Percentiles rank a stretch among this genome's conserved stretches.
Conservation (phyloP, 1,140 invertebrate genomes). For the Drosophila parvula region DNA sequence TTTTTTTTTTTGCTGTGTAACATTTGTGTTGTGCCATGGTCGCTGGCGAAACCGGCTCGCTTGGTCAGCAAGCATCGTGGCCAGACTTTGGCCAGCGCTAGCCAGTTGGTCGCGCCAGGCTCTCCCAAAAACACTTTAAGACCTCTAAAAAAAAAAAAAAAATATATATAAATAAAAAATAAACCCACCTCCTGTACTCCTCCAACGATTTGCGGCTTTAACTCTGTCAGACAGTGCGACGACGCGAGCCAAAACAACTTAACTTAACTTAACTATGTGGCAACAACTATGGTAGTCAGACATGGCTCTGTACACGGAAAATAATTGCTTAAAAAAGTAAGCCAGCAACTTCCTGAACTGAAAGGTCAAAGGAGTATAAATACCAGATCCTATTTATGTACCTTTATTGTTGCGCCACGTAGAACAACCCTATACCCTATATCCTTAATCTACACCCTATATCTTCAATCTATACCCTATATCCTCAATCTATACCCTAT, state of each 20-base stretch:
- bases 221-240: constrained; percentile 60
- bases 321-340: background rate
- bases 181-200: background rate
- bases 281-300: constrained; percentile 43
- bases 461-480: too few species aligned
- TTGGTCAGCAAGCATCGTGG: constrained; percentile 18
- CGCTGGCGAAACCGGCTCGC: constrained; percentile 33
- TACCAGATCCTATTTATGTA: too few species aligned
- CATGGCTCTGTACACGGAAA: constrained; percentile 15
- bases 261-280: constrained; percentile 61
- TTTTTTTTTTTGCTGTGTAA: constrained; percentile 1
- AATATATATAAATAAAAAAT: background rate
- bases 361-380: too few species aligned
- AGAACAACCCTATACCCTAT: too few species aligned
- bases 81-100: constrained; percentile 14
- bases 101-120: constrained; percentile 34
- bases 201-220: constrained; percentile 5
- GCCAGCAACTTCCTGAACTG: too few species aligned
- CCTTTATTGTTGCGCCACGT: too few species aligned
- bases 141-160: background rate
- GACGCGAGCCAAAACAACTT: constrained; percentile 52
- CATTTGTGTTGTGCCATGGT: constrained; percentile 14
- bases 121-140: constrained; percentile 1
- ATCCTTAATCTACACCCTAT: too few species aligned
- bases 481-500: too few species aligned